Evolutionary conservation across 1,140 invertebrate species (phyloP).

Genomic region (Conus ventricosus): DNA sequence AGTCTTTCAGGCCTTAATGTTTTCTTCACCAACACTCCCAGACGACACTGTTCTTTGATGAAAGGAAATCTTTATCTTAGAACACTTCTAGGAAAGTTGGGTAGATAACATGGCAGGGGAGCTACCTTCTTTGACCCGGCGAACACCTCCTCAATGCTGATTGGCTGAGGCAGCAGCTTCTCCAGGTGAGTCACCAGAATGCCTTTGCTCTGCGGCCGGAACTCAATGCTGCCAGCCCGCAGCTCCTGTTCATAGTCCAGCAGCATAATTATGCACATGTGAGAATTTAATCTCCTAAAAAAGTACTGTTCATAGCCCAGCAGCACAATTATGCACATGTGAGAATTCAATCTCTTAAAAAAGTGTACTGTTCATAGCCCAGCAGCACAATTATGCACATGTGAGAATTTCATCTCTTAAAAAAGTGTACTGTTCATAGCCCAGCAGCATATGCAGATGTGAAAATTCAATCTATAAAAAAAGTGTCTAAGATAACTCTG

Average conservation of each 20-base stretch:
- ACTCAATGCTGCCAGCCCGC: slow-evolving; percentile 62
- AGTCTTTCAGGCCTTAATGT: too few relatives aligned
- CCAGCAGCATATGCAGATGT: background rate
- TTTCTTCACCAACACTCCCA: too few relatives aligned
- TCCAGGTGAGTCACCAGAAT: slow-evolving; percentile 62
- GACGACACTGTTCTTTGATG: too few relatives aligned
- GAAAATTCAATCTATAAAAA: too few relatives aligned
- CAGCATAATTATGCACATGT: background rate
- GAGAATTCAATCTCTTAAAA: too few relatives aligned
- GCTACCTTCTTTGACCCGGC: slow-evolving; percentile 60
- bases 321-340: background rate
- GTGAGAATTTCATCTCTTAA: background rate
- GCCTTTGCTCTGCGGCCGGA: slow-evolving; percentile 52
- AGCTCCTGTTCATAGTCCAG: slow-evolving; percentile 47
- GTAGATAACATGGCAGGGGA: too few relatives aligned
- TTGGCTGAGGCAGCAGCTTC: slow-evolving; percentile 51
- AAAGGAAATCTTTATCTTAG: too few relatives aligned
- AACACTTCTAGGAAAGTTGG: too few relatives aligned
- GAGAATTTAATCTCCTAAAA: background rate
- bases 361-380: slow-evolving; percentile 40
- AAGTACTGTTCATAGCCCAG: background rate
- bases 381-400: background rate
- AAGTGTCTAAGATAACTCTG: too few relatives aligned
- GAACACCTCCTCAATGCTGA: slow-evolving; percentile 58
- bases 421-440: slow-evolving; percentile 6